phyloP scores from a whole-genome alignment of 2,797 vertebrate species.

The Sylvia borin region DNA sequence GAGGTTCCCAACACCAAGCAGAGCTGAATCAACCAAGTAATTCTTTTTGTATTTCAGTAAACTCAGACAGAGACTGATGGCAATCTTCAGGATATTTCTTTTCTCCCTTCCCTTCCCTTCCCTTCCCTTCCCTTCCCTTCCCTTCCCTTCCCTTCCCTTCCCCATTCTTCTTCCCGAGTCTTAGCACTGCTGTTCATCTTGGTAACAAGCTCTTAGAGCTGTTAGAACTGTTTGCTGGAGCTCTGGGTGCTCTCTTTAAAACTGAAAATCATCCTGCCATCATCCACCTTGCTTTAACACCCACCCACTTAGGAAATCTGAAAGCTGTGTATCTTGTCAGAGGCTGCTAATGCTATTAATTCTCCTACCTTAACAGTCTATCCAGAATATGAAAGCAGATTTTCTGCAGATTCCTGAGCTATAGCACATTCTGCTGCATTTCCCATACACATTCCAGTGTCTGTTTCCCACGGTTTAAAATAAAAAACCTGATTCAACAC shows the following conservation, averaged over 20 bases:
- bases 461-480: slow-evolving; percentile 41
- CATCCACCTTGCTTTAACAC: slow-evolving; percentile 40
- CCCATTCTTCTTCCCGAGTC: not conserved
- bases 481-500: slow-evolving; percentile 28
- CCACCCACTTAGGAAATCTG: slow-evolving; percentile 34
- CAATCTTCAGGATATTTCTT: not conserved
- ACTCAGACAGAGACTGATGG: not conserved
- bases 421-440: slow-evolving; percentile 32
- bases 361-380: not conserved
- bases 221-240: not conserved
- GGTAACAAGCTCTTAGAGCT: not conserved
- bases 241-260: not conserved
- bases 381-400: slow-evolving; percentile 1
- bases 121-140: not conserved
- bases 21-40: not conserved
- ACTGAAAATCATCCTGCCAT: slow-evolving; percentile 32
- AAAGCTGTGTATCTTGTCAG: slow-evolving; percentile 19
- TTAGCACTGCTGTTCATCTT: slow-evolving; percentile 4
- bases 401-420: slow-evolving; percentile 26
- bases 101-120: not conserved
- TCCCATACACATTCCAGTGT: not conserved
- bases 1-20: not conserved
- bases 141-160: not conserved
- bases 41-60: slow-evolving; percentile 44
- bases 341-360: slow-evolving; percentile 36